A percentile compares a stretch with the other conserved stretches of the same genome.
Evolutionary conservation across 1,140 invertebrate species (phyloP).

Genomic region (Drosophila ambigua): DNA sequence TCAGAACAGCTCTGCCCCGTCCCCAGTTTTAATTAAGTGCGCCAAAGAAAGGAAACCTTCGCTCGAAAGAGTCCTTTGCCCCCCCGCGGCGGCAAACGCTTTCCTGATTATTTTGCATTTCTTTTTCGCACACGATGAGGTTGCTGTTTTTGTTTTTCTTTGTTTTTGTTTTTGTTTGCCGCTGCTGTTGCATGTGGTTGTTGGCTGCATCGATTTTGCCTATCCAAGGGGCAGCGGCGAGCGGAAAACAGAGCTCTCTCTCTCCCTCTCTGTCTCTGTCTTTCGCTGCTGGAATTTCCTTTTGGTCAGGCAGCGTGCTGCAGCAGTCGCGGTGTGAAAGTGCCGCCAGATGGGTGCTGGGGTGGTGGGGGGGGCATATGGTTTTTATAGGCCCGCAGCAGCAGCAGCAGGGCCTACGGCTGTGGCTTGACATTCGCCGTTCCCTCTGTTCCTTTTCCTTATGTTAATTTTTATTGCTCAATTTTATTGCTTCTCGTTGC

Average conservation of each 20-base stretch:
- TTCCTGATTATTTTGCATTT: too few species aligned
- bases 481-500: slow-evolving; percentile 44
- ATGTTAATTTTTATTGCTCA: slow-evolving; percentile 56
- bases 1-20: too few species aligned
- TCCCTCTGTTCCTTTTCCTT: slow-evolving; percentile 6
- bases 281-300: slow-evolving; percentile 9
- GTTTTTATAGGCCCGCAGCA: slow-evolving; percentile 41
- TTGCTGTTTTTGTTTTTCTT: slow-evolving; percentile 1
- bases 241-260: background rate
- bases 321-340: slow-evolving; percentile 16
- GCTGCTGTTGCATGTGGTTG: slow-evolving; percentile 13
- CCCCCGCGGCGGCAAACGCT: too few species aligned
- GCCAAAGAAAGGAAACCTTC: slow-evolving; percentile 1
- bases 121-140: too few species aligned
- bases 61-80: too few species aligned
- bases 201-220: slow-evolving; percentile 40
- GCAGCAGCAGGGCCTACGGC: background rate
- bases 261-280: too few species aligned
- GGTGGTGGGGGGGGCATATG: slow-evolving; percentile 12
- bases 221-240: slow-evolving; percentile 24
- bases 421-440: slow-evolving; percentile 21
- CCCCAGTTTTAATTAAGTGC: slow-evolving; percentile 4
- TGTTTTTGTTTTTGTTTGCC: slow-evolving; percentile 6
- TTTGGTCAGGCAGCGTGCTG: slow-evolving; percentile 31
- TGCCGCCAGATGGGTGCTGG: too few species aligned